Evolutionary conservation across 2,888 invertebrate genomes (phyloP).

Genomic region (Acanthosepion esculentum): DNA sequence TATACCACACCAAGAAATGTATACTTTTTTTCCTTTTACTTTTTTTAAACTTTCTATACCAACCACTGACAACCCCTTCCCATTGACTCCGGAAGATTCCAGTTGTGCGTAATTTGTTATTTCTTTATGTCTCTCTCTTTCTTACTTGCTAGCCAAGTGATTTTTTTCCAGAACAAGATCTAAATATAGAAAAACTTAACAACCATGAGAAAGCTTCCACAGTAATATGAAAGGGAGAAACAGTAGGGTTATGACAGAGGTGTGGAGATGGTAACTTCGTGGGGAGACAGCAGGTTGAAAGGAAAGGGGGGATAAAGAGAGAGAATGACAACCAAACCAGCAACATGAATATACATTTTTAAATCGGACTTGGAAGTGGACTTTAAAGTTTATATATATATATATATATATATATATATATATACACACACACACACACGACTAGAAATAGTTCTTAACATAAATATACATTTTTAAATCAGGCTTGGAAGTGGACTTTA

Average conservation of each 20-base stretch:
- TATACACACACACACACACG: no score
- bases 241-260: background rate
- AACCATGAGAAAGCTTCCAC: background rate
- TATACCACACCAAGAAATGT: background rate
- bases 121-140: background rate
- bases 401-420: no score
- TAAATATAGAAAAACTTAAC: slow-evolving; percentile 8
- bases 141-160: background rate
- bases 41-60: background rate
- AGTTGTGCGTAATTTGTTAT: background rate
- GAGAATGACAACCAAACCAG: background rate
- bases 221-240: background rate
- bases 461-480: no score
- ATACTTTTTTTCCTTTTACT: no score
- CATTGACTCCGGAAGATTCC: slow-evolving; percentile 4
- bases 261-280: background rate
- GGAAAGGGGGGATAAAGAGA: background rate
- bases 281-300: background rate
- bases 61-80: background rate
- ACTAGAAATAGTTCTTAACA: no score
- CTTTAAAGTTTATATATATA: no score
- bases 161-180: slow-evolving; percentile 33
- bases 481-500: no score
- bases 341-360: background rate
- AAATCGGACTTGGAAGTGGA: no score